phyloP scores from a whole-genome alignment of 2,113 vertebrate species.

The Zootoca vivipara region DNA sequence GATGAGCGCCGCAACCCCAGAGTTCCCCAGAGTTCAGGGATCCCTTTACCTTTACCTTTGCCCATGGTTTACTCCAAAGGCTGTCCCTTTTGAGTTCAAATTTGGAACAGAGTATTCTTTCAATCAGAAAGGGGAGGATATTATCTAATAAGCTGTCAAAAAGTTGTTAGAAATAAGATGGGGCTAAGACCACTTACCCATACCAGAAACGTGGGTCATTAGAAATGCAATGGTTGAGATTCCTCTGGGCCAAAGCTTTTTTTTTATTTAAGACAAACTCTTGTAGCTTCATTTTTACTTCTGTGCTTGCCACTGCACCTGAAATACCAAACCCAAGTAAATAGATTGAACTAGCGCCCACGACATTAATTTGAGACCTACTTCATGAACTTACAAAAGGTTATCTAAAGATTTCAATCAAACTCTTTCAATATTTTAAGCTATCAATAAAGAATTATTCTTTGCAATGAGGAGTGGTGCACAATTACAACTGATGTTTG shows the following conservation, averaged over 20 bases:
- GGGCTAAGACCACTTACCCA: constrained; percentile 83
- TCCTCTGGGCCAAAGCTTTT: constrained; percentile 94
- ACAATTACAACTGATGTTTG: constrained; percentile 11
- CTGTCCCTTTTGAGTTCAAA: too few species aligned
- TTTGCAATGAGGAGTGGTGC: background rate
- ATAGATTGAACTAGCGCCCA: background rate
- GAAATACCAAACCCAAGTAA: constrained; percentile 1
- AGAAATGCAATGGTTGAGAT: constrained; percentile 94
- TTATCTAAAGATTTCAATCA: constrained; percentile 9
- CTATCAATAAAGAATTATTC: background rate
- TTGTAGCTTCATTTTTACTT: constrained; percentile 97
- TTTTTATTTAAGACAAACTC: constrained; percentile 99
- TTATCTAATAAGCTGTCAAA: background rate
- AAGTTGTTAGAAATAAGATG: constrained; percentile 14
- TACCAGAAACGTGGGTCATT: constrained; percentile 95
- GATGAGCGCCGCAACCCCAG: too few species aligned
- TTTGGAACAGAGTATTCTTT: background rate
- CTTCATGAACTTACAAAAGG: background rate
- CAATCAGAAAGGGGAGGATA: background rate
- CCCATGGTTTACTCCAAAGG: too few species aligned
- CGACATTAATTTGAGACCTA: background rate
- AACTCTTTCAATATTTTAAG: constrained; percentile 8
- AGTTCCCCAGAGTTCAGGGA: too few species aligned
- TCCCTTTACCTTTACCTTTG: too few species aligned
- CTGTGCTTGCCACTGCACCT: constrained; percentile 97